Conservation (phyloP, 2,888 invertebrate genomes). For the Archips crataeganus region DNA sequence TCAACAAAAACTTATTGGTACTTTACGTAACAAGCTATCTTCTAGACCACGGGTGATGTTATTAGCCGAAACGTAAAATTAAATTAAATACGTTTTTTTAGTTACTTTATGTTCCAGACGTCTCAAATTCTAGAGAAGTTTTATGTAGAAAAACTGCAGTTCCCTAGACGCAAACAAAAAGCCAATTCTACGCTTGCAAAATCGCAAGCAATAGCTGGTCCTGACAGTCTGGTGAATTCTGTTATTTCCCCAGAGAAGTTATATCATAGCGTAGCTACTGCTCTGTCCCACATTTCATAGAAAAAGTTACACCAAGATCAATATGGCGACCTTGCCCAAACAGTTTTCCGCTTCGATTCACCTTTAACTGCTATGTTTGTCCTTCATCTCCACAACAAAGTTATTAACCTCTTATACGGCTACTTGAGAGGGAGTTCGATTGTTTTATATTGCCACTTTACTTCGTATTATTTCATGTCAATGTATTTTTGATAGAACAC, state of each 20-base stretch:
- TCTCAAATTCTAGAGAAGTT: background rate
- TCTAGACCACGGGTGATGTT: no score
- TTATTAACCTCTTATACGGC: constrained; percentile 38
- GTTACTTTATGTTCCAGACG: background rate
- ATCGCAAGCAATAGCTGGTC: constrained; percentile 3
- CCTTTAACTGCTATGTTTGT: constrained; percentile 32
- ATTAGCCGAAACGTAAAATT: background rate
- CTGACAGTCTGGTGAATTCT: background rate
- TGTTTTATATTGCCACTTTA: constrained; percentile 41
- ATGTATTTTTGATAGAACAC: background rate
- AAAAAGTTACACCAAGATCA: constrained; percentile 12
- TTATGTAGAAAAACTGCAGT: background rate
- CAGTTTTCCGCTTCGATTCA: constrained; percentile 20
- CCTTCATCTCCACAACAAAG: constrained; percentile 25
- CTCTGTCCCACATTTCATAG: background rate
- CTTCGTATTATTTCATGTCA: constrained; percentile 19
- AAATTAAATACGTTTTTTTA: background rate
- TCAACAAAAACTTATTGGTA: no score
- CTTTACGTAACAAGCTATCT: no score
- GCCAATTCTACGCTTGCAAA: constrained; percentile 8
- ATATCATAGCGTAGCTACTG: background rate
- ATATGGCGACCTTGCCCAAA: constrained; percentile 23
- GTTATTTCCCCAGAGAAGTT: constrained; percentile 21
- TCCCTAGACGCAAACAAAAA: background rate
- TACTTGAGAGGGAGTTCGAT: constrained; percentile 19